Base-by-base conservation (phyloP, 2,797 vertebrate species). In the Coracias cyanogaster region DNA sequence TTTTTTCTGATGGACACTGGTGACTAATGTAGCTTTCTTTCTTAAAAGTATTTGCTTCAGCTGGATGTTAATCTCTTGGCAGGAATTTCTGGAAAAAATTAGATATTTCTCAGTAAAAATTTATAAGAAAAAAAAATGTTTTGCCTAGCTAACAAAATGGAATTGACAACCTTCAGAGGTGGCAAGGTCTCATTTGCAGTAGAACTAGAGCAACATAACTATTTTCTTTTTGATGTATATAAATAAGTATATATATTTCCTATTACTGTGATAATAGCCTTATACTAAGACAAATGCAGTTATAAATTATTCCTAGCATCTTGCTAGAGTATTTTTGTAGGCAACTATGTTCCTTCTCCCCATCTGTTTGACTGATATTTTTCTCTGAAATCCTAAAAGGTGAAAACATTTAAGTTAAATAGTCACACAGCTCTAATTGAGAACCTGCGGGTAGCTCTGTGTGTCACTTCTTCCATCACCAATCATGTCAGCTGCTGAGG, bases 301-400 rank as follows among this genome's bases (percentile, higher is more conserved):
- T 92, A 86, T 96, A 94, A 96, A 94, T 95, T 86, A 96, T 79
- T 88, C 85, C 54, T 18, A 48, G 69, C 66, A 54, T 93, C 93
- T 92, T 90, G 72, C 86, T 95, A 1, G 0, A 93, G 92, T 64
- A 83, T 64, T 29, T 52, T 66, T 54, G 84, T 91, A 35, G 29
- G 55, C 85, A 69, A 82, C 64, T 25, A 31, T 29, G 49, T 66
- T 29, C 91, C 88, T 96, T 85, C 86, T 88, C 72, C 69, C 86
- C 86, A 80, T 93, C 89, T 95, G 73, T 64, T 87, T 92, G 91
- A 79, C 82, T 94, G 91, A 65, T 87, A 72, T 13, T 89, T 92
- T 87, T 57, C 83, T 94, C 72, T 64, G 72, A 82, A 90, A 90
- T 72, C 48, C 62, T 93, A 72, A 88, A 96, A 96, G 87, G 74